Base-by-base conservation (phyloP, 2,113 vertebrate species). In the human (Homo sapiens) region DNA sequence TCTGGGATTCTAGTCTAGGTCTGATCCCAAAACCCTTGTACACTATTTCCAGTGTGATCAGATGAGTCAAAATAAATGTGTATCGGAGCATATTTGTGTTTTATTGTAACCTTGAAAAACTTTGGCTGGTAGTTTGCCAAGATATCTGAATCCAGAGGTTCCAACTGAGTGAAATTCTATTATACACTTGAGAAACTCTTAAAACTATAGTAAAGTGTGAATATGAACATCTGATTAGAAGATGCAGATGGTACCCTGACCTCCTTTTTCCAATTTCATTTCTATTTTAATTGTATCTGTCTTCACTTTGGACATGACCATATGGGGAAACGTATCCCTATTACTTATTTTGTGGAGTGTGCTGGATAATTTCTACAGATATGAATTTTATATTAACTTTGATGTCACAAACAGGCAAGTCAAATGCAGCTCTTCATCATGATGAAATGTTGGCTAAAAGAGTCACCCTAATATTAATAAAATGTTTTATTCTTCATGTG, bases 171-270 rank as follows among this genome's bases (percentile, higher is more conserved):
- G 38, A 94, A 88, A 91, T 89, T 79, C 90, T 94, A 35, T 57
- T 94, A 82, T 57, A 81, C 87, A 45, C 48, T 73, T 90, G 96
- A 86, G 48, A 92, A 87, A 76, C 40, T 70, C 59, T 95, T 84
- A 59, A 89, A 96, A 92, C 17, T 50, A 48, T 83, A 96, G 30
- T 55, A 48, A 18, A 87, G 81, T 93, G 5, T 93, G 59, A 93
- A 78, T 93, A 64, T 86, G 57, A 76, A 82, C 68, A 55, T 93
- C 59, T 97, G 87, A 93, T 86, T 82, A 94, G 72, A 94, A 86
- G 52, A 80, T 80, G 66, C 35, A 50, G 38, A 84, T 48, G 45
- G 23, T 89, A 66, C 40, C 20, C 89, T 89, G 72, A 92, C 73
- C 73, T 95, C 75, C 73, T 89, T 91, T 40, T 76, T 86, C 68